Conservation (phyloP, 2,888 invertebrate genomes). For the Plebejus anna region DNA sequence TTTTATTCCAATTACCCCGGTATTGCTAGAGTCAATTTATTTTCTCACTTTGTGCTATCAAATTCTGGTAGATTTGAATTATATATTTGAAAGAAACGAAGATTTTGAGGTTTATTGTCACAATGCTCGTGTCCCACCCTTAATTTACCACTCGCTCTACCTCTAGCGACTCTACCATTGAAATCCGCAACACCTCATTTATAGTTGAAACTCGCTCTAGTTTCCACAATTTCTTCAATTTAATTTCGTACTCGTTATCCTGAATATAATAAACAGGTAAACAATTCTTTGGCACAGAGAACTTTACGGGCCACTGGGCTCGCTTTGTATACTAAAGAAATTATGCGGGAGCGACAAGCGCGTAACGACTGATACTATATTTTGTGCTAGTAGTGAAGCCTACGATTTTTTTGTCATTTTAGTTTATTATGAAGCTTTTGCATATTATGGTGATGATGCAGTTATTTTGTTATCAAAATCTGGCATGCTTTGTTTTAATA, state of each 20-base stretch:
- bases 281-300: slow-evolving; percentile 27
- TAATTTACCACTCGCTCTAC: neutral
- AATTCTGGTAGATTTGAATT: neutral
- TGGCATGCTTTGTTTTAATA: neutral
- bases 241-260: slow-evolving; percentile 20
- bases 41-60: too few species aligned
- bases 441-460: neutral
- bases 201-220: slow-evolving; percentile 1
- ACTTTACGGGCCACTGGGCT: slow-evolving; percentile 37
- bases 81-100: neutral
- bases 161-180: neutral
- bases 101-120: neutral
- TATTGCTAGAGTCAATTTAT: too few species aligned
- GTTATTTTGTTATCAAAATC: neutral
- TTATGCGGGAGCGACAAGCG: slow-evolving; percentile 35
- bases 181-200: neutral
- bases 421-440: slow-evolving; percentile 22
- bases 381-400: neutral
- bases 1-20: too few species aligned
- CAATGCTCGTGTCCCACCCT: neutral
- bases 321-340: slow-evolving; percentile 43
- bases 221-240: neutral
- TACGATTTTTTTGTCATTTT: slow-evolving; percentile 28
- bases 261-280: slow-evolving; percentile 27
- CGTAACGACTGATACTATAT: slow-evolving; percentile 12